Percentiles rank a stretch among this genome's conserved stretches.
These are phyloP conservation scores for Dromaius novaehollandiae DNA, from an alignment of 2,113 vertebrate genomes.

Conservation along the genomic window DNA sequence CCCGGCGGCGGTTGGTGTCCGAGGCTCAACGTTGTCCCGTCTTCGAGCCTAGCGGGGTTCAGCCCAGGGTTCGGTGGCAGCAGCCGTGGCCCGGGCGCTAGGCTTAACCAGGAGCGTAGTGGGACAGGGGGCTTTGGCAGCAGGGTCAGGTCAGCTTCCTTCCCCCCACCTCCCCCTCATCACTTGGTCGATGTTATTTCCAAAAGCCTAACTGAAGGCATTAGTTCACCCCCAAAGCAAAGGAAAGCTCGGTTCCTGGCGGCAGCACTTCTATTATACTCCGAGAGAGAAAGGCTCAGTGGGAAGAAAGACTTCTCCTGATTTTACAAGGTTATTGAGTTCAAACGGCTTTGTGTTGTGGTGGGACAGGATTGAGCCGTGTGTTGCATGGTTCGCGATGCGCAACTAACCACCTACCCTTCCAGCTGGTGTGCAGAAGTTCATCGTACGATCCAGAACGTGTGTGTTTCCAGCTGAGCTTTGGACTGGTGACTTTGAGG, in stretches of 20 bases:
- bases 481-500: neutral
- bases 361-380: neutral
- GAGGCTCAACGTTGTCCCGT: no score
- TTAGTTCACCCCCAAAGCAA: neutral
- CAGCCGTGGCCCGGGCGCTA: no score
- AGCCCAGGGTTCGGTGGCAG: no score
- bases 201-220: neutral
- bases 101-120: no score
- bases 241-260: neutral
- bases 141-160: neutral
- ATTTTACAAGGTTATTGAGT: neutral
- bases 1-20: neutral
- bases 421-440: neutral
- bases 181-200: accelerated
- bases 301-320: neutral
- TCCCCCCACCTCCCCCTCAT: accelerated
- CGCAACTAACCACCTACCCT: neutral
- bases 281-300: neutral
- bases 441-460: accelerated
- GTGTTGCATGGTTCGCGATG: accelerated
- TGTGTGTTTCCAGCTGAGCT: neutral
- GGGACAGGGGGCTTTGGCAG: neutral
- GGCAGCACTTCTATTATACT: neutral
- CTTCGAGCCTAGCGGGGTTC: no score
- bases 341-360: neutral